These are phyloP conservation scores for Smittia sp. DNA, from an alignment of 2,888 invertebrate genomes.

Conservation along the genomic window DNA sequence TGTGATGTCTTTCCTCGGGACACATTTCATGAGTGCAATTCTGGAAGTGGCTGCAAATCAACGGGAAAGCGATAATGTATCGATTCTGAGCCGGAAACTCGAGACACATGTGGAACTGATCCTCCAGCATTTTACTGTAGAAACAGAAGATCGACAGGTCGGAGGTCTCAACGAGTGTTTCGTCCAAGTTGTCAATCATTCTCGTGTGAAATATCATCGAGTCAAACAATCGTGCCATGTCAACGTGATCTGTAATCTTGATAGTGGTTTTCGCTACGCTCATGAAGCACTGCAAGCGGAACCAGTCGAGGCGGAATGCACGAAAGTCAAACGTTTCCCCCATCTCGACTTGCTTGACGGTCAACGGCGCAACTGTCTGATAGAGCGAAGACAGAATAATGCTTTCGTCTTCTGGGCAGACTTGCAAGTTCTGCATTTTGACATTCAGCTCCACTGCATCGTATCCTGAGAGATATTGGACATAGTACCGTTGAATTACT, in stretches of 20 bases:
- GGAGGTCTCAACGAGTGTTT: constrained; percentile 93
- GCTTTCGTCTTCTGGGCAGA: constrained; percentile 92
- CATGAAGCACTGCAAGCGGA: constrained; percentile 90
- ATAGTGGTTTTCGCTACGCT: constrained; percentile 78
- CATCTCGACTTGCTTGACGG: constrained; percentile 93
- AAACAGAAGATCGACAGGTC: constrained; percentile 98
- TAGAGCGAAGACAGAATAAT: constrained; percentile 90
- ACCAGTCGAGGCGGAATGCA: constrained; percentile 95
- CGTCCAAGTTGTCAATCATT: constrained; percentile 97
- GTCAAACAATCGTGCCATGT: constrained; percentile 88
- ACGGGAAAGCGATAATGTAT: constrained; percentile 95
- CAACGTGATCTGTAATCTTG: constrained; percentile 77
- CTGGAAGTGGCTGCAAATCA: constrained; percentile 97
- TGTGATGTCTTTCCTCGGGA: constrained; percentile 96
- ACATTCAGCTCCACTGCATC: constrained; percentile 90
- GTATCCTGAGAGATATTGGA: constrained; percentile 93
- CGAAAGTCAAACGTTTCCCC: constrained; percentile 95
- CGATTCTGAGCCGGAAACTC: constrained; percentile 98
- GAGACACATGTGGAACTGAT: constrained; percentile 97
- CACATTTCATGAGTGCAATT: constrained; percentile 97
- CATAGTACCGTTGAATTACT: constrained; percentile 95
- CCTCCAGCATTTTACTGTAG: constrained; percentile 94
- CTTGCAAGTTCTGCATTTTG: constrained; percentile 76
- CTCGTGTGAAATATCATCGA: constrained; percentile 95
- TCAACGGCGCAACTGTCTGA: constrained; percentile 79